A percentile compares a stretch with the other conserved stretches of the same genome.
These are phyloP conservation scores for Zelostemma sp. DNA, from an alignment of 1,140 invertebrate species.

Conservation along the genomic window DNA sequence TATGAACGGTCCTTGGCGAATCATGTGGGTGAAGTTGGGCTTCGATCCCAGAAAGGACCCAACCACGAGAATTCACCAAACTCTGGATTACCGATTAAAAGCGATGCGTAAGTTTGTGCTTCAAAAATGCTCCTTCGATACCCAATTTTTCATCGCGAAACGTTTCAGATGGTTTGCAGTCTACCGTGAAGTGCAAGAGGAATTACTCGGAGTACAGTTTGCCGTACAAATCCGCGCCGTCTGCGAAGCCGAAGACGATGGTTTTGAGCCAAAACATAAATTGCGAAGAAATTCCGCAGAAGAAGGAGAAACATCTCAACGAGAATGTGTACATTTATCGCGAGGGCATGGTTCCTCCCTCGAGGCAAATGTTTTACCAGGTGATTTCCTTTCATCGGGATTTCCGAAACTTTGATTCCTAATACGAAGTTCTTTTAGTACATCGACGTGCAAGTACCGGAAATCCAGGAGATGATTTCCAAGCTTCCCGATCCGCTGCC, in stretches of 20 bases:
- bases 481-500: constrained; percentile 76
- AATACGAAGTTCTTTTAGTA: constrained; percentile 71
- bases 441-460: constrained; percentile 86
- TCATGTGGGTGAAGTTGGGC: constrained; percentile 86
- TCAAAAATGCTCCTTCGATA: no score
- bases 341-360: constrained; percentile 79
- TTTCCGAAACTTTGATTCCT: neutral
- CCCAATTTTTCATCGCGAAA: no score
- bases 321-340: constrained; percentile 75
- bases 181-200: constrained; percentile 72
- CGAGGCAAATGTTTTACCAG: constrained; percentile 87
- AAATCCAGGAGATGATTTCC: constrained; percentile 84
- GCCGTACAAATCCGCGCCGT: constrained; percentile 68
- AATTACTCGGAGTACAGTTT: constrained; percentile 70
- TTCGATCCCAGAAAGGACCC: constrained; percentile 89
- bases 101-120: constrained; percentile 75
- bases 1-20: constrained; percentile 88
- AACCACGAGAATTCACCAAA: constrained; percentile 85
- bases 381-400: constrained; percentile 61
- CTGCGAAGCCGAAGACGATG: constrained; percentile 62
- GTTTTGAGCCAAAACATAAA: constrained; percentile 58
- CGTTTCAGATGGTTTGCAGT: constrained; percentile 71
- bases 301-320: constrained; percentile 54
- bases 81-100: constrained; percentile 86
- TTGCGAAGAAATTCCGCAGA: constrained; percentile 40